phyloP scores from a whole-genome alignment of 2,113 vertebrate species.

The Nothocercus julius region DNA sequence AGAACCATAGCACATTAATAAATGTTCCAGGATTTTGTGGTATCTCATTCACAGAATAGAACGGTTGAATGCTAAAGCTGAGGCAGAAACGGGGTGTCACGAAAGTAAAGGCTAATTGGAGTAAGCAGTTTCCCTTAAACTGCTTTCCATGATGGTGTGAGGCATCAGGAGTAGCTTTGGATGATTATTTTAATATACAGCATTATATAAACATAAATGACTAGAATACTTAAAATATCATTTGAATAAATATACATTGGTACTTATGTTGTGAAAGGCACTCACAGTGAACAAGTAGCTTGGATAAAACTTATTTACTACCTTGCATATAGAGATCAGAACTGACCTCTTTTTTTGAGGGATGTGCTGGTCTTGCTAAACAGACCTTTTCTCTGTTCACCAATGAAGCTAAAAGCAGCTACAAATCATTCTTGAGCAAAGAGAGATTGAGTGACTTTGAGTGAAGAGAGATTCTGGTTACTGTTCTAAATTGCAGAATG shows the following conservation, averaged over 20 bases:
- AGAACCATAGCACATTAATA: neutral
- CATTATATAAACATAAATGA: slow-evolving; percentile 24
- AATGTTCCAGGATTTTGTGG: neutral
- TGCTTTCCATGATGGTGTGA: neutral
- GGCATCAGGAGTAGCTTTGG: neutral
- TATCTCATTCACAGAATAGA: neutral
- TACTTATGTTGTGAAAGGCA: neutral
- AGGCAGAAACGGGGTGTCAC: neutral
- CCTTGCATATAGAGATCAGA: neutral
- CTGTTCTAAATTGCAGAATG: neutral
- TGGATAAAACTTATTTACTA: neutral
- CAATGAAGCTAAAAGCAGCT: neutral
- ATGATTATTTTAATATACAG: neutral
- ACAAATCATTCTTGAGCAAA: neutral
- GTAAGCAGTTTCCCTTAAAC: neutral
- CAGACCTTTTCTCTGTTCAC: neutral
- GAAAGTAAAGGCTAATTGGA: neutral
- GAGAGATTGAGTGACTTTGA: no score
- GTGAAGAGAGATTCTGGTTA: neutral
- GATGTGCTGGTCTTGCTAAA: neutral
- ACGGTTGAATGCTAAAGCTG: neutral
- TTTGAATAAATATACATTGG: slow-evolving; percentile 32
- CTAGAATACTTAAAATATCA: slow-evolving; percentile 19
- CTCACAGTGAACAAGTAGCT: neutral
- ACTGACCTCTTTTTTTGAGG: neutral